Evolutionary conservation across 2,888 invertebrate species (phyloP).

Genomic region (Geophilus truncorum): DNA sequence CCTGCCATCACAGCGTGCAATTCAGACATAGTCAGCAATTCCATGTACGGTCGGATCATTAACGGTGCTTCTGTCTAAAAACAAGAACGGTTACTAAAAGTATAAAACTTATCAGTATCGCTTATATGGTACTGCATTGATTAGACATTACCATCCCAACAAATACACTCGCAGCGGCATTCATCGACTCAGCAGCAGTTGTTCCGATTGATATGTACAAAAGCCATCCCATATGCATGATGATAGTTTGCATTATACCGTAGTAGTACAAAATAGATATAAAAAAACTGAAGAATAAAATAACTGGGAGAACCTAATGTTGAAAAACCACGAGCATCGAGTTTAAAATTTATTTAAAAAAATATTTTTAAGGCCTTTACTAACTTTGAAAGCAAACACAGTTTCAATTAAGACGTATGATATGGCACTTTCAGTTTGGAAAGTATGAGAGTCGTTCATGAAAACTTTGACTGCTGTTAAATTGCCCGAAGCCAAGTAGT

Average conservation of each 20-base stretch:
- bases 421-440: background rate
- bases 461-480: slow-evolving; percentile 45
- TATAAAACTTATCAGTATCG: too few relatives aligned
- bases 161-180: slow-evolving; percentile 55
- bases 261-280: slow-evolving; percentile 52
- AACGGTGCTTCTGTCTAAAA: slow-evolving; percentile 82
- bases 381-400: slow-evolving; percentile 82
- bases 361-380: slow-evolving; percentile 42
- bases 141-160: slow-evolving; percentile 54
- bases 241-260: slow-evolving; percentile 51
- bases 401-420: slow-evolving; percentile 38
- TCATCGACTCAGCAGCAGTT: slow-evolving; percentile 53
- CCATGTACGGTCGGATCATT: slow-evolving; percentile 78
- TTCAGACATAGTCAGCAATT: slow-evolving; percentile 79
- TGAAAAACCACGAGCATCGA: background rate
- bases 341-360: background rate
- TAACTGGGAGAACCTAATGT: slow-evolving; percentile 48
- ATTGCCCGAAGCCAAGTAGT: slow-evolving; percentile 48
- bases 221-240: slow-evolving; percentile 49
- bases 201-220: slow-evolving; percentile 51
- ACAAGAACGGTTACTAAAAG: slow-evolving; percentile 37
- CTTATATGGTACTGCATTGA: too few relatives aligned
- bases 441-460: slow-evolving; percentile 47
- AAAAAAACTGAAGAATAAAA: slow-evolving; percentile 52
- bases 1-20: slow-evolving; percentile 88